Evolutionary conservation across 2,888 invertebrate species (phyloP), one percentile per base, ranked within the genome.

Genomic region (Capitulum mitella): DNA sequence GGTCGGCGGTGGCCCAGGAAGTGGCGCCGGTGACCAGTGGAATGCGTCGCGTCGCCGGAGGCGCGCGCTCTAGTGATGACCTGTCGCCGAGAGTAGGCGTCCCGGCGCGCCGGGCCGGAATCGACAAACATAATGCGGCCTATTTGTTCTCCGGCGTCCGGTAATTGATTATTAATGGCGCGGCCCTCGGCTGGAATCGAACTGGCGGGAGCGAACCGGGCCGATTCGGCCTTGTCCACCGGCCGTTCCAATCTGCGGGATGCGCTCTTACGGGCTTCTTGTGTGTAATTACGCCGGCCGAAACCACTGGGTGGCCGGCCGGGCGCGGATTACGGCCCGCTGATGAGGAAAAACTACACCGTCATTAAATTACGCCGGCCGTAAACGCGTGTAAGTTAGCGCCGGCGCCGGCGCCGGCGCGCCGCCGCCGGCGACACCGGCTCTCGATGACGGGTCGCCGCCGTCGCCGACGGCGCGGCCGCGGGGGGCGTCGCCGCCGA

Each of bases 291-390:
- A 61, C 32, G 32, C 32, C 32, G 16, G 32, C 32, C 61, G 61
- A 61, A 61, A 61, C 61, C 32, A 14, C 61, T 61, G 61, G 61
- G 61, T 61, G 61, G 61, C 32, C 61, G 32, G 61, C 12, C 22
- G 51, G 22, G 51, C 22, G 51, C 51, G 19, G 51, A 61, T 61
- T 32, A 61, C 32, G 14, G 61, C 32, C 51, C 32, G 32, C 61
- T 61, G 61, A 61, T 61, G 61, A 61, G 61, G 61, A 61, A 61
- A 61, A 61, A 61, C 61, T 32, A 61, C 61, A 61, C 61, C 32
- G 61, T 32, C 61, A 61, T 61, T 61, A 61, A 61, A n/a, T 61
- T 61, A 61, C 32, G 32, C 32, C 61, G 61, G 61, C 10, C 61
- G 61, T 61, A 61, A 61, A 51, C 61, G 61, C 32, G 32, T 61